Evolutionary conservation across 2,113 vertebrate species (phyloP), one percentile per base, ranked within the genome.

Genomic region (Anoplopoma fimbria): DNA sequence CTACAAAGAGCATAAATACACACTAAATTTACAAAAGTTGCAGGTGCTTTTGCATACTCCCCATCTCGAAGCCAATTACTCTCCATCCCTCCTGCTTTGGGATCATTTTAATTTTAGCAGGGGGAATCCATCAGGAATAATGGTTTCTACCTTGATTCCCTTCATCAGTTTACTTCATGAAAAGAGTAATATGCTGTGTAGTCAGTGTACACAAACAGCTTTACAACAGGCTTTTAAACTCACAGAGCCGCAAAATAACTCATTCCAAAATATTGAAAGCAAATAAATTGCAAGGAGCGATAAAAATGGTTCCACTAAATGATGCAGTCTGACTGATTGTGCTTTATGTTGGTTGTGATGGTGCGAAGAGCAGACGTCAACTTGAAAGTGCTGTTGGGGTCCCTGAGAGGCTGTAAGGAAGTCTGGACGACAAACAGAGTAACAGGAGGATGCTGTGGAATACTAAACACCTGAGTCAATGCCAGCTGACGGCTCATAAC

Each of bases 381-480:
- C 51, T 25, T 69, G 65, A 75, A 77, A 74, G 71, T 61, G 34
- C 60, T 36, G 67, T 33, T 67, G 57, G 68, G 29, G 33, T 81
- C 38, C 57, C 67, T 9, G 33, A 81, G 79, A 82, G 73, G 74
- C 49, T 40, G 69, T 38, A 71, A 80, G n/a, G 33, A 47, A 49
- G 70, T 55, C 69, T 4, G 75, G 64, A 68, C 25, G 10, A 57
- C 67, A 63, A 61, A 40, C 68, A 1, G 38, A 70, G 75, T 68
- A 60, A 61, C 34, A 14, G 88, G 45, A 63, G 34, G 64, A 29
- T 1, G 13, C 38, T 6, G 45, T 6, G 25, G 81, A 86, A 87
- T 88, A 70, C 81, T 68, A 81, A 85, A 76, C 65, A 69, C 47
- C 61, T 0, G 6, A 61, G 67, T 85, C 70, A n/a, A 55, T 78